These are phyloP conservation scores for Diplodus puntazzo DNA, from an alignment of 2,797 vertebrate species.

Conservation along the genomic window DNA sequence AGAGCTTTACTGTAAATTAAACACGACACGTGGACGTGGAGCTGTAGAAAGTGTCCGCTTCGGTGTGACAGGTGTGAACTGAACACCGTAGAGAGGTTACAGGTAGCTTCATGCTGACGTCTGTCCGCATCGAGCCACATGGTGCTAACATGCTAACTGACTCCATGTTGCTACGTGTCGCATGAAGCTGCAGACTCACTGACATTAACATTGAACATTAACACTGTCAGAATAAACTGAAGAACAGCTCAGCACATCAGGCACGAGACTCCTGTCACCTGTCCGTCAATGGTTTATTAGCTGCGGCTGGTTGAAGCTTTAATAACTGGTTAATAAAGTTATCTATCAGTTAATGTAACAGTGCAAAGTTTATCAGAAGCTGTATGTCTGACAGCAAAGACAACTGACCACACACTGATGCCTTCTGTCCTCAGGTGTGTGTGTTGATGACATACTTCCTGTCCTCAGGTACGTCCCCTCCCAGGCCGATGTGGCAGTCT, in stretches of 20 bases:
- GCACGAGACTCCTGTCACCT: no score
- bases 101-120: accelerated
- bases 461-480: conserved; percentile 91
- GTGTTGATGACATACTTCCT: not conserved
- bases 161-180: not conserved
- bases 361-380: no score
- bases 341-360: no score
- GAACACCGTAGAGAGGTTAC: no score
- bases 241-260: no score
- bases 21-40: accelerated
- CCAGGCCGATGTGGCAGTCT: conserved; percentile 94
- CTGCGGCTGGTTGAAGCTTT: no score
- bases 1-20: not conserved
- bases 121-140: conserved; percentile 36
- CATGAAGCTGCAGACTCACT: not conserved
- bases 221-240: no score
- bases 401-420: no score
- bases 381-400: no score
- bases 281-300: no score
- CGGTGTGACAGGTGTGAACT: accelerated
- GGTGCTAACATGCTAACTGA: conserved; percentile 35
- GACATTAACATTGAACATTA: no score
- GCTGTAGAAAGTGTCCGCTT: accelerated
- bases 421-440: not conserved
- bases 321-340: no score